These are phyloP conservation scores for Drosophila repletoides DNA, from an alignment of 1,140 invertebrate species.

Conservation along the genomic window DNA sequence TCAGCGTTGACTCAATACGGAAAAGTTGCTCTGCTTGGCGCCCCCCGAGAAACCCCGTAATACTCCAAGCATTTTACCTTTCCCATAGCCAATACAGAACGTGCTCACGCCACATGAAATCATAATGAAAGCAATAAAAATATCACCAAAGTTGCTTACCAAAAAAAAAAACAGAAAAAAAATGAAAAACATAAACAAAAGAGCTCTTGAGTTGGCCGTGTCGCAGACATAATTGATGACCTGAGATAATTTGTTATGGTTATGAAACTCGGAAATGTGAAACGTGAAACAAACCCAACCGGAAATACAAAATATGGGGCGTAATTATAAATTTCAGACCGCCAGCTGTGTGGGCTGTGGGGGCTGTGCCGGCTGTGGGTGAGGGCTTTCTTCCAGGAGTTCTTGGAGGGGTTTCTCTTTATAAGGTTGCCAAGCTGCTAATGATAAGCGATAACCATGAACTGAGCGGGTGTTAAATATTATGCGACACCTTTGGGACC, in stretches of 20 bases:
- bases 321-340: slow-evolving; percentile 62
- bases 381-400: neutral
- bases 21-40: slow-evolving; percentile 9
- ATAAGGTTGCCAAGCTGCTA: slow-evolving; percentile 30
- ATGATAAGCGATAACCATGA: slow-evolving; percentile 50
- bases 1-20: slow-evolving; percentile 51
- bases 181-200: slow-evolving; percentile 1
- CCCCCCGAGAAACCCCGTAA: no score
- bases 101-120: slow-evolving; percentile 69
- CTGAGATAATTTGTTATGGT: slow-evolving; percentile 78
- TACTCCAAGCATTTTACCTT: no score
- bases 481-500: slow-evolving; percentile 41
- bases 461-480: slow-evolving; percentile 46
- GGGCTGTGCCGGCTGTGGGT: neutral
- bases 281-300: slow-evolving; percentile 52
- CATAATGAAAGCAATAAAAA: slow-evolving; percentile 80
- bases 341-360: neutral
- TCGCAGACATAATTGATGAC: slow-evolving; percentile 74
- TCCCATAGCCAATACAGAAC: slow-evolving; percentile 29
- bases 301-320: slow-evolving; percentile 58
- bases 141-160: slow-evolving; percentile 53
- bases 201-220: slow-evolving; percentile 33
- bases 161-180: slow-evolving; percentile 26
- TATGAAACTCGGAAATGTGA: slow-evolving; percentile 61
- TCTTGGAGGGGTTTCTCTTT: no score